Conservation (phyloP, 2,113 vertebrate genomes). For the Toxotes jaculatrix region DNA sequence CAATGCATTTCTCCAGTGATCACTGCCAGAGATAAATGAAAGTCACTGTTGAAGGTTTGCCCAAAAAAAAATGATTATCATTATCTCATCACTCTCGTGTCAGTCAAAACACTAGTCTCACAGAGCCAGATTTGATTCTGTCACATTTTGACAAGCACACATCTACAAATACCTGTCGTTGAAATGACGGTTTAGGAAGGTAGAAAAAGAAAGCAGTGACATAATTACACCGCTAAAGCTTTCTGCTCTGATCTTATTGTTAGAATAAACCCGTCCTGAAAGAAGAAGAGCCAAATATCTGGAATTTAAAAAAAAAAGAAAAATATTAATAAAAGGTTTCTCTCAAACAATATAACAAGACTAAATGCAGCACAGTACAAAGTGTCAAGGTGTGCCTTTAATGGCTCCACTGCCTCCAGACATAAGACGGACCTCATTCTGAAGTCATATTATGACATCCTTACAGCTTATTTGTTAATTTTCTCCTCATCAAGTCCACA, state of each 20-base stretch:
- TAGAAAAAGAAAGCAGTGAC: background rate
- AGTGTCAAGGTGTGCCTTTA: conserved; percentile 12
- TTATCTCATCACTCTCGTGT: background rate
- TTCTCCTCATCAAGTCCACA: conserved; percentile 46
- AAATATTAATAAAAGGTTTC: background rate
- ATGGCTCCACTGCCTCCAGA: conserved; percentile 22
- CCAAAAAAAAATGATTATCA: background rate
- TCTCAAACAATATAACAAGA: background rate
- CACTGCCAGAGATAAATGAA: background rate
- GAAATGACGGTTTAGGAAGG: background rate
- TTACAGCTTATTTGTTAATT: conserved; percentile 62
- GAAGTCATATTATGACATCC: conserved; percentile 53
- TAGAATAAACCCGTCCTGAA: background rate
- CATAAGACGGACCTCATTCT: conserved; percentile 22
- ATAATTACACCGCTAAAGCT: background rate
- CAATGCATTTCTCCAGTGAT: background rate
- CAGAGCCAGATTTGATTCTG: background rate
- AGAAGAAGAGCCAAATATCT: background rate
- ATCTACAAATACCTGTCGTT: background rate
- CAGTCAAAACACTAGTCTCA: background rate
- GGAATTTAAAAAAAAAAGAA: background rate
- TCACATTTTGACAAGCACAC: background rate
- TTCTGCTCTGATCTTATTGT: background rate
- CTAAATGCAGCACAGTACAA: conserved; percentile 4
- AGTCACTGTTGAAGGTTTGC: no score